Evolutionary conservation across 1,140 invertebrate species (phyloP), one percentile per base, ranked within the genome.

Genomic region (Ephestia elutella): DNA sequence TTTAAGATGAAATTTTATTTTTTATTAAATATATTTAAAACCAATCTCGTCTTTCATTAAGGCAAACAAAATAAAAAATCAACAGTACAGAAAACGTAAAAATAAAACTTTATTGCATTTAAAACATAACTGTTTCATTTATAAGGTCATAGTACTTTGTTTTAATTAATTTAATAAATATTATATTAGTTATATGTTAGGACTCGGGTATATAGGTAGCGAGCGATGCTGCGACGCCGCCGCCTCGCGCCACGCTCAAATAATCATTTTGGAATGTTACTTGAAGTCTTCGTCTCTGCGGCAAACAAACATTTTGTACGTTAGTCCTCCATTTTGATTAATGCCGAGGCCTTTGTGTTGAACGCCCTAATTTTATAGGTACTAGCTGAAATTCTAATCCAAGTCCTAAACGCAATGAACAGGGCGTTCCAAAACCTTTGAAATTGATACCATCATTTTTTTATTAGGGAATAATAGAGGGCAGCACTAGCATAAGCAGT

Each of bases 241-340:
- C 65, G 65, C 63, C 62, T 60, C 51, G 57, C 28, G 11, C 35
- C 58, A 32, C 58, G 48, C 53, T 35, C 59, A 69, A 66, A 68
- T 73, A 67, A 82, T 86, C 82, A 86, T 83, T 86, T 85, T 78
- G 82, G 80, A 80, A 86, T 79, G 73, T 81, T 86, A 79, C 75
- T 78, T 62, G 78, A 67, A 21, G 78, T 81, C 83, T 86, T 86
- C 79, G 74, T 81, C 70, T 86, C 83, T 85, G 83, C 63, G 66
- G 78, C 76, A 84, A 83, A 86, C 71, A 84, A 83, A 81, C 67
- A 72, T 70, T 74, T 71, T 66, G 54, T 49, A 15, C 38, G 38
- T 44, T 44, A 44, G 10, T 44, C 15, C 15, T 44, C 15, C 15
- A 15, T 44, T 44, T 44, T 17, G 15, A 7, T 15, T 44, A 15